A percentile compares a stretch with the other conserved stretches of the same genome.
Evolutionary conservation across 2,113 vertebrate genomes (phyloP).

Genomic region (Pachycephala philippinensis): DNA sequence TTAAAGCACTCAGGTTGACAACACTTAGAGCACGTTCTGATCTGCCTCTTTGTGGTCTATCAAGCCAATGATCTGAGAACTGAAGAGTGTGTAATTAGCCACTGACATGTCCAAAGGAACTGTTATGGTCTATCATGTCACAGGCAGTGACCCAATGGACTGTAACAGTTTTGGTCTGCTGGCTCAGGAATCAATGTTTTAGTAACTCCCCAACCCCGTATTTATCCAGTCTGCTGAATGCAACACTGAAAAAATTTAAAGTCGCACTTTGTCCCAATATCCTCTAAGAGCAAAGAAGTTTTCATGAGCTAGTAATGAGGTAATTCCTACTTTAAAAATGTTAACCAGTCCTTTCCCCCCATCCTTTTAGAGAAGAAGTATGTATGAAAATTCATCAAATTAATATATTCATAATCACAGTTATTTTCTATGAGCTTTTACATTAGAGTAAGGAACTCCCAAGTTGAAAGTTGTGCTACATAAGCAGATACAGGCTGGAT

Average conservation of each 20-base stretch:
- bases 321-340: background rate
- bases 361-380: background rate
- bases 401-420: background rate
- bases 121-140: slow-evolving; percentile 44
- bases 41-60: slow-evolving; percentile 57
- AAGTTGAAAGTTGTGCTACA: background rate
- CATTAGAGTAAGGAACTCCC: background rate
- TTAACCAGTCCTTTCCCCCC: background rate
- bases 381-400: background rate
- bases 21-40: background rate
- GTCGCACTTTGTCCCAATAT: background rate
- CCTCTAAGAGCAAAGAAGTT: background rate
- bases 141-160: slow-evolving; percentile 27
- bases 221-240: slow-evolving; percentile 49
- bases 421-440: background rate
- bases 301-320: background rate
- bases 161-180: slow-evolving; percentile 53
- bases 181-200: slow-evolving; percentile 52
- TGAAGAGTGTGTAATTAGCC: slow-evolving; percentile 53
- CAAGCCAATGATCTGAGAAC: slow-evolving; percentile 58
- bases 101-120: slow-evolving; percentile 58
- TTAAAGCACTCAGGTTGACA: background rate
- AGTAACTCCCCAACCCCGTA: slow-evolving; percentile 37
- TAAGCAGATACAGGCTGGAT: background rate
- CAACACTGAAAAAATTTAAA: background rate